Conservation (phyloP, 2,888 invertebrate genomes). For the Agriopis leucophaearia region DNA sequence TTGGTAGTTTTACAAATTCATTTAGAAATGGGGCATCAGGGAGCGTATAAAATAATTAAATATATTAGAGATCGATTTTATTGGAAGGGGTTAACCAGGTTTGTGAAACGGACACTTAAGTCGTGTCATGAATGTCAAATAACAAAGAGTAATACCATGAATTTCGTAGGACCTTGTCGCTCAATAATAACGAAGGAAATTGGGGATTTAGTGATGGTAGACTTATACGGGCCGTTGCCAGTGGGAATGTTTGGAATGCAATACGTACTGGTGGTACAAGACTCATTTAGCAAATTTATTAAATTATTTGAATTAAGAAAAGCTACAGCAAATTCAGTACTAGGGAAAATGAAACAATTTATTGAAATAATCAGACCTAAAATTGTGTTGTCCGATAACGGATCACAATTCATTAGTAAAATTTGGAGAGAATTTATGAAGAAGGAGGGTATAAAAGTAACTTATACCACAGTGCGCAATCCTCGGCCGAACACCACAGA, state of each 20-base stretch:
- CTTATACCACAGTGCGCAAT: slow-evolving; percentile 44
- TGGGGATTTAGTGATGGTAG: slow-evolving; percentile 45
- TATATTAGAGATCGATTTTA: slow-evolving; percentile 44
- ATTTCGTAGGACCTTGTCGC: too few species aligned
- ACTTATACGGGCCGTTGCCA: slow-evolving; percentile 43
- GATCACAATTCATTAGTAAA: slow-evolving; percentile 34
- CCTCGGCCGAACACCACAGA: slow-evolving; percentile 45
- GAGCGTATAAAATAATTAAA: slow-evolving; percentile 41
- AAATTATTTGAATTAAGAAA: slow-evolving; percentile 22
- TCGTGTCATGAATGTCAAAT: too few species aligned
- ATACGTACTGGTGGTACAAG: slow-evolving; percentile 42
- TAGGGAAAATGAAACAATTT: slow-evolving; percentile 28
- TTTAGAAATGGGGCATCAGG: slow-evolving; percentile 48
- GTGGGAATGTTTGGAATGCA: slow-evolving; percentile 34
- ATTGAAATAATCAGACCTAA: not conserved
- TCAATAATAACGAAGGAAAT: too few species aligned
- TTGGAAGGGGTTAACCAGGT: slow-evolving; percentile 34
- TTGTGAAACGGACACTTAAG: slow-evolving; percentile 31
- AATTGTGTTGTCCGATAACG: slow-evolving; percentile 41
- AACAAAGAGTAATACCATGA: too few species aligned
- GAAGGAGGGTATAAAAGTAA: slow-evolving; percentile 16
- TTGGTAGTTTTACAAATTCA: slow-evolving; percentile 30
- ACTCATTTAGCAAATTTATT: slow-evolving; percentile 45
- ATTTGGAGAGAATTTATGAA: slow-evolving; percentile 22
- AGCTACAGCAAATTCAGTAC: too few species aligned